Evolutionary conservation across 2,113 vertebrate species (phyloP), one percentile per base, ranked within the genome.

Genomic region (Otis tarda): DNA sequence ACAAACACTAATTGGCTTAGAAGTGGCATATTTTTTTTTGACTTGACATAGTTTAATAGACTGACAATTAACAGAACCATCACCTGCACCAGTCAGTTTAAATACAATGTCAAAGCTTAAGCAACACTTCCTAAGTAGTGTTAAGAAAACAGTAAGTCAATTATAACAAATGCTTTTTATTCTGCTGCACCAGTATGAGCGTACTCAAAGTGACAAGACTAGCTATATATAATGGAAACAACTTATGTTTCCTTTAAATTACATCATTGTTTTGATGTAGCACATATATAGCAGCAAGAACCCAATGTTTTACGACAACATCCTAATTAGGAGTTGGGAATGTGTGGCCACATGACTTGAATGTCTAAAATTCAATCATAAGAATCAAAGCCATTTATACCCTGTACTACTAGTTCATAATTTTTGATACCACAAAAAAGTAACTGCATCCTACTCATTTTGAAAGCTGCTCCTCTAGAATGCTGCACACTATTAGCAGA

Each of bases 331-430:
- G 61, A 79, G 25, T 4, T 39, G 57, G 69, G 65, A 94, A 89
- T 69, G 74, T 87, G 71, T 91, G 89, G 68, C 53, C 69, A 89
- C 1, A 11, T 83, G 73, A 96, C 77, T 45, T 18, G 23, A 76
- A 93, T 65, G 69, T 69, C 78, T 73, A 69, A 90, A 94, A 87
- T 30, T 45, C 35, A 57, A 80, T 84, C 80, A 47, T 64, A 92
- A 79, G 69, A 87, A 95, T 65, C 57, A 79, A 87, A 91, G 61
- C 53, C 52, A 92, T 70, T 92, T 90, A 86, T 15, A 92, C 61
- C 59, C 64, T 53, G 17, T n/a, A 75, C 56, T 75, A 73, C 56
- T 53, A 27, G 23, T 67, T 82, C 23, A 14, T 22, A 78, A 49
- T 22, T 78, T 91, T 33, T 87, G 30, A 83, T 52, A 45, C 3